Evolutionary conservation across 1,140 invertebrate genomes (phyloP).

Genomic region (Ctenoplectra terminalis): DNA sequence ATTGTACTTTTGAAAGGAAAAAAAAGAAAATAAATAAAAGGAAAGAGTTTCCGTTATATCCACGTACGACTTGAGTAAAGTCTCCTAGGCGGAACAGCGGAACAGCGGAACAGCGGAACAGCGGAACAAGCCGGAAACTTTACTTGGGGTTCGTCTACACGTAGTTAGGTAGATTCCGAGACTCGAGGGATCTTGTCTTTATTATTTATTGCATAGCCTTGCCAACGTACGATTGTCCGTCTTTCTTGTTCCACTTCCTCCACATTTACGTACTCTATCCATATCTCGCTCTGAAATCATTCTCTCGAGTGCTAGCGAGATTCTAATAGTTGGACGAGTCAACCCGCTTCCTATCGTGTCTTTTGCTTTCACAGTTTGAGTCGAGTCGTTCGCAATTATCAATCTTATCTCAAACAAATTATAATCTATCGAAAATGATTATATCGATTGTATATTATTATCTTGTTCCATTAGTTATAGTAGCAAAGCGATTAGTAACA

Average conservation of each 20-base stretch:
- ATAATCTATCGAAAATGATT: too few relatives aligned
- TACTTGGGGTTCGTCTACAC: constrained; percentile 23
- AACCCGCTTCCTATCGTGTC: not conserved
- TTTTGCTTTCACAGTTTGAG: too few relatives aligned
- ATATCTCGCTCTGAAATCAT: not conserved
- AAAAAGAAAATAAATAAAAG: not conserved
- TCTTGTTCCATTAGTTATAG: too few relatives aligned
- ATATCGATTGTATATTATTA: too few relatives aligned
- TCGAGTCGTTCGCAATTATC: too few relatives aligned
- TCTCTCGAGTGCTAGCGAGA: not conserved
- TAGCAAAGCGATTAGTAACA: not conserved
- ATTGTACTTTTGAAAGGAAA: not conserved
- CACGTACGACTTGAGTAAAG: constrained; percentile 34
- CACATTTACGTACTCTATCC: too few relatives aligned
- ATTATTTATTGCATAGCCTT: constrained; percentile 76
- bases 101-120: constrained; percentile 65
- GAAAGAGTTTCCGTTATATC: constrained; percentile 18
- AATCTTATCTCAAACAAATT: too few relatives aligned
- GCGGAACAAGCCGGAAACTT: constrained; percentile 69
- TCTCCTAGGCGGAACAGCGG: constrained; percentile 25
- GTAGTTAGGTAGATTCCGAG: constrained; percentile 33
- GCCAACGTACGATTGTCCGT: constrained; percentile 60
- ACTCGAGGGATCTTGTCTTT: constrained; percentile 62
- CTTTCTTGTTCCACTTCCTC: constrained; percentile 20
- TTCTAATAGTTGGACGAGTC: not conserved